phyloP scores from a whole-genome alignment of 2,888 invertebrate species.

The Priocnemis perturbator region DNA sequence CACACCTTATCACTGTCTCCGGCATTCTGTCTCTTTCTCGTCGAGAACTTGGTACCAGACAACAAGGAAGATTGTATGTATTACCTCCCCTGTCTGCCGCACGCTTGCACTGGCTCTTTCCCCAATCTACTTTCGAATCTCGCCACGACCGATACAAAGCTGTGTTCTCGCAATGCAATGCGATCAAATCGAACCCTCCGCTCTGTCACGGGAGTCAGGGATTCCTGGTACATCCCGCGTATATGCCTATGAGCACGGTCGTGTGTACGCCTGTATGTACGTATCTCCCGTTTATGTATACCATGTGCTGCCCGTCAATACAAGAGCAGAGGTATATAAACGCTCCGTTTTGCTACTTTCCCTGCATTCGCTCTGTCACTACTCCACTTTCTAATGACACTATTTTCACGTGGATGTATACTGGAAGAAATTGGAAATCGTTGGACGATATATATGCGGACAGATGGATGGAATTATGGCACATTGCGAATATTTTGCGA shows the following conservation, averaged over 20 bases:
- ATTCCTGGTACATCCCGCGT: conserved; percentile 19
- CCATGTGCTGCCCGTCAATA: neutral
- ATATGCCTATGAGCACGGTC: conserved; percentile 20
- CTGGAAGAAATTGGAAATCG: no score
- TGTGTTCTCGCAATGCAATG: conserved; percentile 53
- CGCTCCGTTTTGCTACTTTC: neutral
- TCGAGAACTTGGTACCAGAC: conserved; percentile 56
- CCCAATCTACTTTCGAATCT: conserved; percentile 64
- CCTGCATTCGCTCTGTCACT: neutral
- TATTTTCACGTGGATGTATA: no score
- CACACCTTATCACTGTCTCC: neutral
- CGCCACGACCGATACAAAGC: conserved; percentile 57
- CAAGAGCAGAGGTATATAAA: neutral
- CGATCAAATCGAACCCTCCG: conserved; percentile 56
- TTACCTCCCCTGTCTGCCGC: conserved; percentile 65
- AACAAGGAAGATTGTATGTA: conserved; percentile 68
- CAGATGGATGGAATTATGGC: no score
- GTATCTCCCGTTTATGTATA: no score
- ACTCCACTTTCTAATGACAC: no score
- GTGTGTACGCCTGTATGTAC: no score
- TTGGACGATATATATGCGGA: no score
- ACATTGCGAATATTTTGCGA: no score
- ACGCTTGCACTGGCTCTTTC: conserved; percentile 58
- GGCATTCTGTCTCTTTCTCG: conserved; percentile 1
- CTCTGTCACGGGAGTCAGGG: conserved; percentile 47